These are phyloP conservation scores for Tamias sibiricus DNA, from an alignment of 2,113 vertebrate genomes.

Conservation along the genomic window DNA sequence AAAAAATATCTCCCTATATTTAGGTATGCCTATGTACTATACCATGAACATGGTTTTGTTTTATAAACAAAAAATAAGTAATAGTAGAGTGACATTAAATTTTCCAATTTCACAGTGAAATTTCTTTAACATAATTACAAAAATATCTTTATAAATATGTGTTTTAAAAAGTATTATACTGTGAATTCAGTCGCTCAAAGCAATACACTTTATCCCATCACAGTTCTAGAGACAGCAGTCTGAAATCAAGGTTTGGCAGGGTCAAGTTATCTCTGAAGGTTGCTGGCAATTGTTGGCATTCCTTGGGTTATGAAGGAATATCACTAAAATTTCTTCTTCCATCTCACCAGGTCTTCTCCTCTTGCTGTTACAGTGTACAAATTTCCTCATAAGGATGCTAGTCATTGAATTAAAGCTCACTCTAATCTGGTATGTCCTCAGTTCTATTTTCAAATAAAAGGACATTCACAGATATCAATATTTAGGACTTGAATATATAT, in stretches of 20 bases:
- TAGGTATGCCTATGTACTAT: background rate
- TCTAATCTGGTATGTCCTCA: background rate
- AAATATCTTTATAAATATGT: background rate
- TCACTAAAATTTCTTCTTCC: background rate
- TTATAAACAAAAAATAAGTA: background rate
- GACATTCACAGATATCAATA: background rate
- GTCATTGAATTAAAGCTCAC: background rate
- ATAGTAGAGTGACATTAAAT: background rate
- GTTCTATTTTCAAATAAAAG: background rate
- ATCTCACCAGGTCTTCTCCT: background rate
- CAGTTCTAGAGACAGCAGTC: background rate
- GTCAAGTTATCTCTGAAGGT: background rate
- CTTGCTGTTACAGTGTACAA: background rate
- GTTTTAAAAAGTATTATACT: background rate
- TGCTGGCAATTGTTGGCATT: background rate
- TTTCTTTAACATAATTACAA: background rate
- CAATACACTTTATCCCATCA: background rate
- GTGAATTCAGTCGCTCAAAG: background rate
- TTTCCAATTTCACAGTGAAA: background rate
- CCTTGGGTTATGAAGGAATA: background rate
- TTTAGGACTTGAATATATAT: background rate
- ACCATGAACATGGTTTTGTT: background rate
- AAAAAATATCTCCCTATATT: background rate
- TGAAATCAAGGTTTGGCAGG: background rate
- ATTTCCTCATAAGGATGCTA: background rate